Evolutionary conservation across 2,888 invertebrate genomes (phyloP), one percentile per base, ranked within the genome.

Genomic region (Dione vanillae): DNA sequence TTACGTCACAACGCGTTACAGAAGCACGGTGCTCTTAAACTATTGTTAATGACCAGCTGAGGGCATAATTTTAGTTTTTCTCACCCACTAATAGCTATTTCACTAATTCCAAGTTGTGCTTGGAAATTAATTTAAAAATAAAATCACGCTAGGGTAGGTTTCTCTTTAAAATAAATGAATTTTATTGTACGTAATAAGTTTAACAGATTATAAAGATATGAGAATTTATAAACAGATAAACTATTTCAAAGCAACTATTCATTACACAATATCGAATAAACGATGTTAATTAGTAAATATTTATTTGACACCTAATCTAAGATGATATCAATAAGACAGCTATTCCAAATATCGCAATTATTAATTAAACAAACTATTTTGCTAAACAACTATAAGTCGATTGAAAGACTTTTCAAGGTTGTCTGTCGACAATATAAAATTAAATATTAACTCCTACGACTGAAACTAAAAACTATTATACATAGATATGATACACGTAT

Each of bases 31-130:
- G 72, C 78, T 78, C 78, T 78, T 77, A 88, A 89, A 91, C 90
- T 90, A 89, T 90, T 86, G 90, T 91, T 92, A 92, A 92, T 89
- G 92, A 89, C 90, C 81, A 84, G 79, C 80, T 85, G 83, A 91
- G 92, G 85, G 89, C 81, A 83, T 91, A 91, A 92, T 92, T 91
- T 88, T 87, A 85, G 80, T 82, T 82, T 91, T 91, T 90, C 85
- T 83, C 86, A 85, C 86, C 86, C 80, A 83, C 84, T 86, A 87
- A 87, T 83, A 85, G 87, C 86, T 85, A 87, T 90, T 90, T 82
- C 86, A 88, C 89, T 89, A 89, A 90, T 92, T 90, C 82, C 83
- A 85, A 84, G 85, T 86, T 85, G 80, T 81, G 79, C 79, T 77
- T 75, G 74, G 59, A 73, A 78, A 78, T 78, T 77, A 72, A 75